These are phyloP conservation scores for Petrosia ficiformis DNA, from an alignment of 37 sponge, comb jelly and placozoan species.

Conservation along the genomic window DNA sequence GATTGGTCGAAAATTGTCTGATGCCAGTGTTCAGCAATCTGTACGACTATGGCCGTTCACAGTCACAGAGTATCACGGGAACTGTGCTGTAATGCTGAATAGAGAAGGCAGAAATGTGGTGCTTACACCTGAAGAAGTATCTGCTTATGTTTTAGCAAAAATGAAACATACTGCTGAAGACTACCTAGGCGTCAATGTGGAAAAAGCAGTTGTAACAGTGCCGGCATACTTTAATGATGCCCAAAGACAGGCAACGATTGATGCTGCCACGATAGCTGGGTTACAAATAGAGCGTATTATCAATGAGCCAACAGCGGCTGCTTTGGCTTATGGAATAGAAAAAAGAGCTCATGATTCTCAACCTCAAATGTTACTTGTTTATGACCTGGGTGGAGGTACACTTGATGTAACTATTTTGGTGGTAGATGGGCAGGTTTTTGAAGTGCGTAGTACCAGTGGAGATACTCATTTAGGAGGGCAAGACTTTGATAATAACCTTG, in stretches of 20 bases:
- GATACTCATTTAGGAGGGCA: slow-evolving; percentile 93
- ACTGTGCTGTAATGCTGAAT: slow-evolving; percentile 66
- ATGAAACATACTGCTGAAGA: slow-evolving; percentile 96
- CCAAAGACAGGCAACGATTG: slow-evolving; percentile 95
- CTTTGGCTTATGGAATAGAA: slow-evolving; percentile 94
- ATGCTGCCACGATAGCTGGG: slow-evolving; percentile 84
- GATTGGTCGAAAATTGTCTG: slow-evolving; percentile 80
- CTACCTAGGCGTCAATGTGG: slow-evolving; percentile 65
- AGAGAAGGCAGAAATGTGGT: slow-evolving; percentile 14
- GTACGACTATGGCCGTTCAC: slow-evolving; percentile 70
- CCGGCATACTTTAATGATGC: slow-evolving; percentile 97
- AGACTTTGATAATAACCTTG: slow-evolving; percentile 87
- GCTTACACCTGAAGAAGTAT: slow-evolving; percentile 82
- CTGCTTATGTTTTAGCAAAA: slow-evolving; percentile 84
- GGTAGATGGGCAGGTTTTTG: slow-evolving; percentile 82
- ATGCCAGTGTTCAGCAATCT: slow-evolving; percentile 56
- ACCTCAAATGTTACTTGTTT: slow-evolving; percentile 71
- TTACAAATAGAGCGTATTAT: slow-evolving; percentile 90
- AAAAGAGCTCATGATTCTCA: slow-evolving; percentile 17
- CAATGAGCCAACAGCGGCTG: slow-evolving; percentile 98
- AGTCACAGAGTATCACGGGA: slow-evolving; percentile 47
- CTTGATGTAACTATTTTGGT: slow-evolving; percentile 88
- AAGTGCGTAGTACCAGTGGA: slow-evolving; percentile 89
- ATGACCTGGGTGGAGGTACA: slow-evolving; percentile 92
- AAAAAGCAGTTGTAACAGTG: slow-evolving; percentile 80